These are phyloP conservation scores for Idaea straminata DNA, from an alignment of 2,888 invertebrate species.

Conservation along the genomic window DNA sequence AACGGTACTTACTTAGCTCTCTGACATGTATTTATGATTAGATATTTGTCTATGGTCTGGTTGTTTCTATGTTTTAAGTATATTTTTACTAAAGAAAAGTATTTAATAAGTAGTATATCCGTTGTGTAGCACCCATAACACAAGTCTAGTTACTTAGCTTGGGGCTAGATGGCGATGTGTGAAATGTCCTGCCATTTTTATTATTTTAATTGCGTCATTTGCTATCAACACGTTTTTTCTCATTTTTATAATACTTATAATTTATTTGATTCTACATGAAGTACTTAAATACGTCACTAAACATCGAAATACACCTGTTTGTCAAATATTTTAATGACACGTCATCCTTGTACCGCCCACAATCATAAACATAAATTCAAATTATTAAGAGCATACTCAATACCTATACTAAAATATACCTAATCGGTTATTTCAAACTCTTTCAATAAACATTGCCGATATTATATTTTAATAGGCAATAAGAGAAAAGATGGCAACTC, in stretches of 20 bases:
- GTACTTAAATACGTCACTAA: constrained; percentile 1
- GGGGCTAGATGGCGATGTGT: too few relatives aligned
- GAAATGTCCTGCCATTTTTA: too few relatives aligned
- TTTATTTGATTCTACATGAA: neutral
- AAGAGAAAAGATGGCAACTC: constrained; percentile 47
- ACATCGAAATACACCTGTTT: constrained; percentile 26
- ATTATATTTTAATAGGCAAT: constrained; percentile 70
- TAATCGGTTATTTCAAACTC: constrained; percentile 68
- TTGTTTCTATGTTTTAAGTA: too few relatives aligned
- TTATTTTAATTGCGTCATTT: too few relatives aligned
- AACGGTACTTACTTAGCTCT: too few relatives aligned
- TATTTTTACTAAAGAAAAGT: too few relatives aligned
- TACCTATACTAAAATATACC: constrained; percentile 35
- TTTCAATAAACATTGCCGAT: constrained; percentile 71
- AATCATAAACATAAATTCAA: constrained; percentile 39
- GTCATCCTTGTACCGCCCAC: constrained; percentile 54
- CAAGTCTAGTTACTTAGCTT: too few relatives aligned
- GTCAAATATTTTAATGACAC: constrained; percentile 54
- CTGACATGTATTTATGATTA: too few relatives aligned
- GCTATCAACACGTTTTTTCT: too few relatives aligned
- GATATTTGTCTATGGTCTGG: too few relatives aligned
- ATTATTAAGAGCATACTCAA: constrained; percentile 39
- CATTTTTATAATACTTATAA: neutral
- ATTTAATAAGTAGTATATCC: too few relatives aligned
- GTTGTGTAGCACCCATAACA: too few relatives aligned